Conservation (phyloP, 1,140 invertebrate genomes). For the Aphaenogaster floridana region DNA sequence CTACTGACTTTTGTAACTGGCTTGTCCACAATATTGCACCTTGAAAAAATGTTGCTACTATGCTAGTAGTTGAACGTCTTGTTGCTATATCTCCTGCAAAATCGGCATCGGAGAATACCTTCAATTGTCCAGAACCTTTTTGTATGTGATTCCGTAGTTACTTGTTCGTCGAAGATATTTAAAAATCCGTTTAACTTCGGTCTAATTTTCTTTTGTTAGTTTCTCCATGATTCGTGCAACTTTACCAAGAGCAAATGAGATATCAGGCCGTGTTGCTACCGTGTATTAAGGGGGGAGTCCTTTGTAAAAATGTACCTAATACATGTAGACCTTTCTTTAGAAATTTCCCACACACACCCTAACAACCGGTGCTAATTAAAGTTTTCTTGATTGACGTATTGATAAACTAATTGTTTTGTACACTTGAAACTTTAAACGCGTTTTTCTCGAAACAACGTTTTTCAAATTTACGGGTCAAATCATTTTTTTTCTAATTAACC, state of each 20-base stretch:
- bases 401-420: too few relatives aligned
- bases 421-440: too few relatives aligned
- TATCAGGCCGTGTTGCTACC: slow-evolving; percentile 82
- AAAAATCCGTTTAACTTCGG: slow-evolving; percentile 79
- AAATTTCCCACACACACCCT: too few relatives aligned
- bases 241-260: slow-evolving; percentile 72
- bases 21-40: neutral
- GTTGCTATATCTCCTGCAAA: neutral
- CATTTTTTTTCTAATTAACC: too few relatives aligned
- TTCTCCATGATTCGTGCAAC: slow-evolving; percentile 75
- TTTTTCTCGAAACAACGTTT: too few relatives aligned
- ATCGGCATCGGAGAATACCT: slow-evolving; percentile 17
- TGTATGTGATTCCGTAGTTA: slow-evolving; percentile 66
- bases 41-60: neutral
- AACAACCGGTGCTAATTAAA: too few relatives aligned
- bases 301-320: too few relatives aligned
- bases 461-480: too few relatives aligned
- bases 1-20: neutral
- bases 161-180: slow-evolving; percentile 84
- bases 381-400: too few relatives aligned
- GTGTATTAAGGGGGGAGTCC: too few relatives aligned
- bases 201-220: slow-evolving; percentile 78
- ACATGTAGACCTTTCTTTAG: too few relatives aligned
- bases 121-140: slow-evolving; percentile 23
- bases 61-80: neutral